These are phyloP conservation scores for Diachasmimorpha longicaudata DNA, from an alignment of 1,140 invertebrate genomes.

Conservation along the genomic window DNA sequence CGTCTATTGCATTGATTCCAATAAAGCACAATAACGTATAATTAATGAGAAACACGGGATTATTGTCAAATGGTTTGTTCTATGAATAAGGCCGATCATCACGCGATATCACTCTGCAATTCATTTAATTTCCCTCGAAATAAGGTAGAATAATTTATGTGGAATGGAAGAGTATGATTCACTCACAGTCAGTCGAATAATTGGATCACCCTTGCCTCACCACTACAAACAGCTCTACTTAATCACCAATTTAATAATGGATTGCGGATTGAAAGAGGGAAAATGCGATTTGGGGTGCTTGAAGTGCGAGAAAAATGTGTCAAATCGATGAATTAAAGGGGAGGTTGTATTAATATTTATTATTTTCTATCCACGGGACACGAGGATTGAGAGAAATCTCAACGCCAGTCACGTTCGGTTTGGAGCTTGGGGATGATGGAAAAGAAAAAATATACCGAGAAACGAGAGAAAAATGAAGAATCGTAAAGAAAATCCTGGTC, in stretches of 20 bases:
- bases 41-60: not conserved
- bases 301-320: not conserved
- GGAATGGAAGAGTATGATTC: not conserved
- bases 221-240: not conserved
- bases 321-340: not conserved
- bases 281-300: too few relatives aligned
- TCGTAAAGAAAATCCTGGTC: conserved; percentile 6
- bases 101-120: not conserved
- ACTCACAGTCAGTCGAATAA: not conserved
- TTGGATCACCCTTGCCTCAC: not conserved
- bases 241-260: not conserved
- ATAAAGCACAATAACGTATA: not conserved
- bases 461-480: conserved; percentile 17
- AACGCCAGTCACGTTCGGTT: conserved; percentile 10
- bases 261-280: too few relatives aligned
- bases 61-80: not conserved
- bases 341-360: conserved; percentile 16
- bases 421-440: not conserved
- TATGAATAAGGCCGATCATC: not conserved
- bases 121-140: not conserved
- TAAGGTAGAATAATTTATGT: not conserved
- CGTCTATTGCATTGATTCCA: not conserved
- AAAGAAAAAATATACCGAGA: not conserved
- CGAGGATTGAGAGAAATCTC: not conserved
- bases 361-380: conserved; percentile 1